A percentile compares a stretch with the other conserved stretches of the same genome.
These are phyloP conservation scores for Acronicta aceris DNA, from an alignment of 2,888 invertebrate species.

Conservation along the genomic window DNA sequence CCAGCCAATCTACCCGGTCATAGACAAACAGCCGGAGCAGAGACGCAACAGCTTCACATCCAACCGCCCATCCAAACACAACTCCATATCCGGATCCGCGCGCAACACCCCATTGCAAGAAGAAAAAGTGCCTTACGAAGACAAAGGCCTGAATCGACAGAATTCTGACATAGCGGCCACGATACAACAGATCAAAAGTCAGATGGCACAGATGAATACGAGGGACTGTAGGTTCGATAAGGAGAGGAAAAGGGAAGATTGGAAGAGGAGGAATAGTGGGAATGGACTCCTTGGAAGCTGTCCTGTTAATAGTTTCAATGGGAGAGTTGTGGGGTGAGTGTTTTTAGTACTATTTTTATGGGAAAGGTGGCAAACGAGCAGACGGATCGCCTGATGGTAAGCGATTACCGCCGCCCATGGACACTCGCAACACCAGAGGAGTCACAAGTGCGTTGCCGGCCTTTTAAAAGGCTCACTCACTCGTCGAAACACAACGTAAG, in stretches of 20 bases:
- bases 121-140: constrained; percentile 58
- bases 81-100: constrained; percentile 58
- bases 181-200: constrained; percentile 79
- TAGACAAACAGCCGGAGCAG: constrained; percentile 55
- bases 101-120: constrained; percentile 65
- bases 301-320: constrained; percentile 64
- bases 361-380: too few relatives aligned
- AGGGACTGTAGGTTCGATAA: constrained; percentile 50
- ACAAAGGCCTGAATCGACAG: constrained; percentile 12
- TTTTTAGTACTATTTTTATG: too few relatives aligned
- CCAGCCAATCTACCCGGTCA: constrained; percentile 68
- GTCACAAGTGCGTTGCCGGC: too few relatives aligned
- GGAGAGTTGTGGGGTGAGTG: constrained; percentile 66
- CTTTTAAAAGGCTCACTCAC: too few relatives aligned
- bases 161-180: constrained; percentile 70
- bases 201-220: constrained; percentile 71
- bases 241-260: constrained; percentile 55
- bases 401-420: too few relatives aligned
- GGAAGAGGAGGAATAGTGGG: constrained; percentile 70
- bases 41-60: constrained; percentile 49
- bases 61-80: constrained; percentile 54
- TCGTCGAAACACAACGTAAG: too few relatives aligned
- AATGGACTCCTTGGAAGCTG: constrained; percentile 77
- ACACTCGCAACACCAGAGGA: too few relatives aligned
- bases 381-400: too few relatives aligned